Evolutionary conservation across 2,888 invertebrate genomes (phyloP), one percentile per base, ranked within the genome.

Genomic region (Drosophila picticornis): DNA sequence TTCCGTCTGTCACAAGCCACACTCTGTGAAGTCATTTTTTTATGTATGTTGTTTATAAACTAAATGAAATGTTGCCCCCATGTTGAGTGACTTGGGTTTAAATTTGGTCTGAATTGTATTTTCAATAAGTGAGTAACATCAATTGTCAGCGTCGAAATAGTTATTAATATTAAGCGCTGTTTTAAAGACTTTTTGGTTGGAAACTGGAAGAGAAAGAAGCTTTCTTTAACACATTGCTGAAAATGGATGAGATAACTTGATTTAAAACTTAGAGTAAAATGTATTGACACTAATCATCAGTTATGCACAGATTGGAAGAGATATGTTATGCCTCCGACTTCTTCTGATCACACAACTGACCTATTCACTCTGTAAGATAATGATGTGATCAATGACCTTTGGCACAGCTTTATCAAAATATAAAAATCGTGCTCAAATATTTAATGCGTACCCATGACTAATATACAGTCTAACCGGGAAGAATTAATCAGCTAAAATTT

Each of bases 1-100:
- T 66, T 11, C 10, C 7, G 19, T 67, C 29, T 36, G 46, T 36
- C 29, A 36, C 25, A 19, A 19, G 66, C 16, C n/a, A 38, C 32
- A 38, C 13, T 19, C 27, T 50, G 10, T 25, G 9, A 50, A 50
- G 46, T 25, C 16, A 1, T 16, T 40, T 16, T 4, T 46, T 2
- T 16, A 7, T 46, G 13, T 22, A 4, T 10, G 22, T 1, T 16
- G 22, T 4, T 0, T 19, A 7, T 4, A 22, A 22, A 22, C 13
- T 34, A 34, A 34, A 13, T 34, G 13, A 34, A 40, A 40, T 40
- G n/a, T n/a, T 40, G 10, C n/a, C 19, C n/a, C 16, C 40, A n/a
- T n/a, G 0, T 40, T 40, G n/a, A n/a, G 16, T 40, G 13, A 4
- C 22, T 22, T 7, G 7, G 13, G 6, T 46, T 13, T 22, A 22